These are phyloP conservation scores for Bryconaethiops microstoma DNA, from an alignment of 2,797 vertebrate species.

Conservation along the genomic window DNA sequence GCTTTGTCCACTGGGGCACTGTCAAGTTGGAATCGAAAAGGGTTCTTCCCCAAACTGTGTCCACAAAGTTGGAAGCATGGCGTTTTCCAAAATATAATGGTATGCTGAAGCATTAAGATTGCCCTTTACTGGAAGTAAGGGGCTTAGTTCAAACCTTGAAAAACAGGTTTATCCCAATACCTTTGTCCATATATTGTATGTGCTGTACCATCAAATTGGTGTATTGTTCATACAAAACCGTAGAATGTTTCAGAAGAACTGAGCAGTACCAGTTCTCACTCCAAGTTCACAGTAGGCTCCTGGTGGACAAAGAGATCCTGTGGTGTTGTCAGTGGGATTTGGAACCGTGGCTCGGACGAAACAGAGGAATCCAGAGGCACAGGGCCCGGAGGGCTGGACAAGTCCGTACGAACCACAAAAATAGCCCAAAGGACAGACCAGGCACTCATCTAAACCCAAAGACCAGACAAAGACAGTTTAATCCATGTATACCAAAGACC, in stretches of 20 bases:
- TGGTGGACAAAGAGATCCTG: conserved; percentile 76
- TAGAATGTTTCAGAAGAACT: background rate
- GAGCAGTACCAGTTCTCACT: conserved; percentile 69
- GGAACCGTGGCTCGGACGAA: conserved; percentile 72
- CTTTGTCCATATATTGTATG: too few species aligned
- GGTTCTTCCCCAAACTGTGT: too few species aligned
- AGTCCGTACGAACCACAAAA: conserved; percentile 82
- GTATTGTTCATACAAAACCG: background rate
- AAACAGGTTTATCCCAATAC: too few species aligned
- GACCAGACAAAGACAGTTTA: conserved; percentile 30
- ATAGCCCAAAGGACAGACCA: conserved; percentile 74
- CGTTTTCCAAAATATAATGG: too few species aligned
- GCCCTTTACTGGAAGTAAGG: too few species aligned
- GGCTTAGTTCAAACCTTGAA: too few species aligned
- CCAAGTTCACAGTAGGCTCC: conserved; percentile 77
- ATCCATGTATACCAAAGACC: background rate
- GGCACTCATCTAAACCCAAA: conserved; percentile 76
- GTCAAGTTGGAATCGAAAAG: too few species aligned
- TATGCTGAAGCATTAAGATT: too few species aligned
- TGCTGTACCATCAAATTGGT: background rate
- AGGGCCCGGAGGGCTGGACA: conserved; percentile 74
- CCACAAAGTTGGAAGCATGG: too few species aligned
- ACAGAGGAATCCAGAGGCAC: conserved; percentile 79
- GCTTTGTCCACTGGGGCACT: background rate
- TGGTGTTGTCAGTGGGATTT: conserved; percentile 78